These are phyloP conservation scores for Alca torda DNA, from an alignment of 2,797 vertebrate species.

Conservation along the genomic window DNA sequence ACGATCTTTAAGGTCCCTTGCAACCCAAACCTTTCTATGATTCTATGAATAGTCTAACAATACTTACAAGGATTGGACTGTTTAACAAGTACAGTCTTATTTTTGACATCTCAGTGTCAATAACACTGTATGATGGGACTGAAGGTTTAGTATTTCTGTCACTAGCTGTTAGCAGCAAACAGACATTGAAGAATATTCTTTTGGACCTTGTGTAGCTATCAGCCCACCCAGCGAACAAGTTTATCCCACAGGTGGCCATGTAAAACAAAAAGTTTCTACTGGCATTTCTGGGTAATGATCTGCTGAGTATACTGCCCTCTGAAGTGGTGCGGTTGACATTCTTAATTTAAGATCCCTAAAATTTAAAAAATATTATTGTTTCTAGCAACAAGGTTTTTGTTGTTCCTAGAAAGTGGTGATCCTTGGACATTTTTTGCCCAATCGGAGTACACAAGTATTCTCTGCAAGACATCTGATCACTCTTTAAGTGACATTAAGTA, in stretches of 20 bases:
- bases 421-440: neutral
- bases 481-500: neutral
- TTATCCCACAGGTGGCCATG: neutral
- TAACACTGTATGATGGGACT: neutral
- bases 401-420: neutral
- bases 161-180: neutral
- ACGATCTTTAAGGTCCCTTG: neutral
- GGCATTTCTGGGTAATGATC: neutral
- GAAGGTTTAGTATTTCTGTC: neutral
- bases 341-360: neutral
- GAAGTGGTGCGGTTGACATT: neutral
- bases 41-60: neutral
- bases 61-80: neutral
- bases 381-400: neutral
- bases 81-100: neutral
- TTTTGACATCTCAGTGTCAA: neutral
- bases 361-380: neutral
- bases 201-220: neutral
- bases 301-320: neutral
- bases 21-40: neutral
- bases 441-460: neutral
- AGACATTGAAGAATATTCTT: neutral
- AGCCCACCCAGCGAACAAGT: fast-evolving
- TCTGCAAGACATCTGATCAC: neutral
- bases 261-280: neutral